These are phyloP conservation scores for Halcyon chelicuti DNA, from an alignment of 2,797 vertebrate genomes.

Conservation along the genomic window DNA sequence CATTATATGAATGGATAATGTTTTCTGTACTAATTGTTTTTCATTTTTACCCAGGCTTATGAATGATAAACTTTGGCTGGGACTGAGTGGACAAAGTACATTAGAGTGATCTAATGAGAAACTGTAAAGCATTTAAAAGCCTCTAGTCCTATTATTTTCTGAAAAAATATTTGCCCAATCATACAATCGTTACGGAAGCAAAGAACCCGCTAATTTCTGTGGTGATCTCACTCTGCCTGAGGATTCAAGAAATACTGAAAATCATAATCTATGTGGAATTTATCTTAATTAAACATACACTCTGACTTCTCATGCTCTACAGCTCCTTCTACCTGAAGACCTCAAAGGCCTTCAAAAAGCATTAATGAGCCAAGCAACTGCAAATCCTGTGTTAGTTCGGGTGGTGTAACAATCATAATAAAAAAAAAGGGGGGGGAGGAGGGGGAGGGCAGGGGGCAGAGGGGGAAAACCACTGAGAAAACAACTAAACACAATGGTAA, in stretches of 20 bases:
- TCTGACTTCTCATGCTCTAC: neutral
- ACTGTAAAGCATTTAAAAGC: neutral
- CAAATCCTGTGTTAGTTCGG: neutral
- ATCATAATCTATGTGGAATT: neutral
- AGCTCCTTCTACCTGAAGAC: slow-evolving; percentile 4
- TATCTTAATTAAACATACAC: slow-evolving; percentile 24
- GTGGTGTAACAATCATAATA: neutral
- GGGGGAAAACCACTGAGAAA: neutral
- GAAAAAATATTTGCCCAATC: neutral
- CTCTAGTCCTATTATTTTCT: neutral
- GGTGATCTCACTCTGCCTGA: neutral
- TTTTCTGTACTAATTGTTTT: neutral
- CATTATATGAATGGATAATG: neutral
- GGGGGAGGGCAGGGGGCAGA: neutral
- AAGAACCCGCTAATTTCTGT: neutral
- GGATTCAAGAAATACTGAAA: neutral
- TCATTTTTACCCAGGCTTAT: neutral
- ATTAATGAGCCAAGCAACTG: slow-evolving; percentile 12
- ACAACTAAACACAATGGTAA: neutral
- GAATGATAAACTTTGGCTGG: neutral
- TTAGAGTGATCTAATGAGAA: neutral
- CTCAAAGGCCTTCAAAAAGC: slow-evolving; percentile 11
- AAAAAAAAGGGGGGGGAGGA: neutral
- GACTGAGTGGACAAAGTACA: neutral
- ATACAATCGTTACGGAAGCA: neutral